Evolutionary conservation across 2,888 invertebrate genomes (phyloP).

Genomic region (Anoncus sp.): DNA sequence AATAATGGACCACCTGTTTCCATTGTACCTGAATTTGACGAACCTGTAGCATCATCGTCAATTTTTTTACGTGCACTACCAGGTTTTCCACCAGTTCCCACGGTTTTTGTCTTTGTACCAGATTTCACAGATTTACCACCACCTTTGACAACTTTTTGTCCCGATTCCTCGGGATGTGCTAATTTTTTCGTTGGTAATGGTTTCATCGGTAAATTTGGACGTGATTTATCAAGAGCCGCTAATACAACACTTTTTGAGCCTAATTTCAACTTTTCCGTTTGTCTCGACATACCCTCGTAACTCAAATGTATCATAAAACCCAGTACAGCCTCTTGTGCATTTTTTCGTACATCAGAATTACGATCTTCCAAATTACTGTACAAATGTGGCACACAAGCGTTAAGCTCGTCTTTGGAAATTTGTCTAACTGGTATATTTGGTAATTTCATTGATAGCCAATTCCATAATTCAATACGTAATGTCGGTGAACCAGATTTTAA

Average conservation of each 20-base stretch:
- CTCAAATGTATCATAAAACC: constrained; percentile 97
- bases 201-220: constrained; percentile 93
- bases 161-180: constrained; percentile 85
- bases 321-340: constrained; percentile 94
- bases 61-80: constrained; percentile 88
- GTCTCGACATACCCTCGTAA: constrained; percentile 91
- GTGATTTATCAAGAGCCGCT: constrained; percentile 92
- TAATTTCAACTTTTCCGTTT: constrained; percentile 92
- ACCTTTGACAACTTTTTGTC: constrained; percentile 85
- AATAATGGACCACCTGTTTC: constrained; percentile 87
- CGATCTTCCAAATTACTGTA: constrained; percentile 95
- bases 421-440: constrained; percentile 89
- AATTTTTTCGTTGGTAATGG: constrained; percentile 87
- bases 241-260: constrained; percentile 91
- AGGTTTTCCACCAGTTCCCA: constrained; percentile 72
- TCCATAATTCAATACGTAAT: constrained; percentile 91
- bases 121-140: constrained; percentile 85
- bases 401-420: constrained; percentile 92
- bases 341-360: constrained; percentile 95
- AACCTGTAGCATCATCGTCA: constrained; percentile 96
- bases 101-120: constrained; percentile 49
- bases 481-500: constrained; percentile 94
- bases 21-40: constrained; percentile 16
- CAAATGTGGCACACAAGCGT: constrained; percentile 90
- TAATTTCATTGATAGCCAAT: constrained; percentile 93